Evolutionary conservation across 2,888 invertebrate genomes (phyloP).

Genomic region (Lottia scabra): DNA sequence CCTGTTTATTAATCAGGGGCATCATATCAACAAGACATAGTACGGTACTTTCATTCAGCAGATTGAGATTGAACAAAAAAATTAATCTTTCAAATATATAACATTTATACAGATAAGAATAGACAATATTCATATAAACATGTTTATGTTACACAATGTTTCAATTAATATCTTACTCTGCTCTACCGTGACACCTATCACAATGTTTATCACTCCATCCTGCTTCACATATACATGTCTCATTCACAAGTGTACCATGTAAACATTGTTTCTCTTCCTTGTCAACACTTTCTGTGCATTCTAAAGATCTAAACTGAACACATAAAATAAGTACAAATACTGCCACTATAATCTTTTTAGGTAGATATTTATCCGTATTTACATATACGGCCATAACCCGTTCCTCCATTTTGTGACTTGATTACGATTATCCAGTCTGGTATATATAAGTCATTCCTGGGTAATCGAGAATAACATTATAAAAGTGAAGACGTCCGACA

Average conservation of each 20-base stretch:
- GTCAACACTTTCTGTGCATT: not conserved
- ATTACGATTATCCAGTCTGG: not conserved
- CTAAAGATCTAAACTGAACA: not conserved
- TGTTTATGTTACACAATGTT: not conserved
- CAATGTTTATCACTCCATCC: slow-evolving; percentile 90
- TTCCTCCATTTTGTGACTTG: slow-evolving; percentile 1
- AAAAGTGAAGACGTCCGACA: too few relatives aligned
- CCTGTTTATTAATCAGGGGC: too few relatives aligned
- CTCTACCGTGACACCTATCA: slow-evolving; percentile 71
- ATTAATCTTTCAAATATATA: not conserved
- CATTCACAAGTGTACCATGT: slow-evolving; percentile 86
- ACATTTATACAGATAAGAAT: not conserved
- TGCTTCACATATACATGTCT: slow-evolving; percentile 83
- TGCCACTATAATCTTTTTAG: not conserved
- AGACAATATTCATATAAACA: not conserved
- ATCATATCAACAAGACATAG: too few relatives aligned
- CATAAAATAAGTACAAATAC: not conserved
- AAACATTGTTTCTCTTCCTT: slow-evolving; percentile 32
- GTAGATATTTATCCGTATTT: not conserved
- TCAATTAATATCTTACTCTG: slow-evolving; percentile 37
- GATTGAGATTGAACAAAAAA: too few relatives aligned
- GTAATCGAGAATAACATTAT: too few relatives aligned
- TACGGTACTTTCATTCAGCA: too few relatives aligned
- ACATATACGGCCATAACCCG: not conserved
- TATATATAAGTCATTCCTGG: too few relatives aligned